Evolutionary conservation across 2,113 vertebrate species (phyloP), one percentile per base, ranked within the genome.

Genomic region (Pao palembangensis): DNA sequence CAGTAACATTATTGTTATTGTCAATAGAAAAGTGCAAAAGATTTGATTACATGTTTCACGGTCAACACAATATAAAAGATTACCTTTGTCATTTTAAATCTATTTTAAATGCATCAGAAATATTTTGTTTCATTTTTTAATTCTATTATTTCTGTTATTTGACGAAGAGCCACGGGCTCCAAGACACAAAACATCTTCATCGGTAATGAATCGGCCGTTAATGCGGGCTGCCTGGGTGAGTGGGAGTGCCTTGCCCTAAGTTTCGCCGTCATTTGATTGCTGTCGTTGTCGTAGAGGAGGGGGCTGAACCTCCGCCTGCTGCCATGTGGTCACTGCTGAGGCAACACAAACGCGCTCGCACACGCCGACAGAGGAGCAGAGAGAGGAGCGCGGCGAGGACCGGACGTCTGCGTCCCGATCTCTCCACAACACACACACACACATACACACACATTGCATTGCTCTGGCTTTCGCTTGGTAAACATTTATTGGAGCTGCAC

Each of bases 211-310:
- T 70, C 72, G 61, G 69, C 77, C 76, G 58, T 76, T 75, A 77
- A 78, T 55, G 69, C 61, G 55, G 61, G 16, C 60, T 72, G 72
- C 58, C 41, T 59, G 64, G 69, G 57, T 86, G 88, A 91, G 92
- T 92, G 94, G 91, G 93, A 93, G 93, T 92, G 93, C 90, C 89
- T 90, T 90, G 84, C 91, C 88, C 75, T 91, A 91, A 91, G 90
- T 89, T 87, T 90, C 88, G 88, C 93, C 93, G 93, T 93, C 92
- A 92, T 87, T 90, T 90, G 88, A 92, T 92, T 90, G 81, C 86
- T 79, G 67, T 84, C 81, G 75, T 73, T 87, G 89, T 86, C 70
- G 73, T 90, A 76, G 80, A 79, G 89, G 82, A 73, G 90, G 73
- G 90, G 86, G 80, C 82, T 76, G 82, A 80, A 70, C 85, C 69